Base-by-base conservation (phyloP, 1,140 invertebrate species). In the Neelides sp. region DNA sequence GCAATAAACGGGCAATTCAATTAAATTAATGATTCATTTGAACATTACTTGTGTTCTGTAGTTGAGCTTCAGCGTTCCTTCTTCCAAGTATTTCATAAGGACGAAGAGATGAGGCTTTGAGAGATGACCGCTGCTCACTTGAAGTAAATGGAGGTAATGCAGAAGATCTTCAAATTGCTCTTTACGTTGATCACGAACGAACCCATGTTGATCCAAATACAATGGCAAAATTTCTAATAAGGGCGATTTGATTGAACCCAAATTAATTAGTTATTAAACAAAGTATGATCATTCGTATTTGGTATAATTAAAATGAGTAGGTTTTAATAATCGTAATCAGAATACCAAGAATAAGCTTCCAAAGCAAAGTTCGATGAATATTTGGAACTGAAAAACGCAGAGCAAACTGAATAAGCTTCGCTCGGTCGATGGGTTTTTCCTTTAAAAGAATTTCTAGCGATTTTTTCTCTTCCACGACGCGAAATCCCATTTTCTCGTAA, bases 381-480 rank as follows among this genome's bases (percentile, higher is more conserved):
- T 77, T 73, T 28, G 88, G 87, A 8, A 92, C 78, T 4, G 80
- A 79, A 63, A 86, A 91, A 45, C 84, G 71, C 41, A 87, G 67
- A 64, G 83, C 84, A 64, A 91, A 91, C 61, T 89, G 84, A 62
- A 79, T 79, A 19, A 93, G 64, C 66, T 91, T 91, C 4, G 74
- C 74, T 62, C 76, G 76, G 64, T 90, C 85, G 60, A 87, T 74
- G 12, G 83, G 80, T 64, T 82, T 82, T 56, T 92, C 88, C 64
- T 88, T 87, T 49, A 92, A 70, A 4, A 94, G 70, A 64, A 88
- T 88, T 71, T 93, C 87, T n/a, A 93, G 67, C 0, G 86, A 88
- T 68, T 85, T 88, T 66, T 89, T 91, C 65, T 93, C 88, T 68
- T 92, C 88, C 0, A 92, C 85, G 58, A 83, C 84, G 45, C 80